These are phyloP conservation scores for Troides oblongomaculatus DNA, from an alignment of 2,888 invertebrate species.

Conservation along the genomic window DNA sequence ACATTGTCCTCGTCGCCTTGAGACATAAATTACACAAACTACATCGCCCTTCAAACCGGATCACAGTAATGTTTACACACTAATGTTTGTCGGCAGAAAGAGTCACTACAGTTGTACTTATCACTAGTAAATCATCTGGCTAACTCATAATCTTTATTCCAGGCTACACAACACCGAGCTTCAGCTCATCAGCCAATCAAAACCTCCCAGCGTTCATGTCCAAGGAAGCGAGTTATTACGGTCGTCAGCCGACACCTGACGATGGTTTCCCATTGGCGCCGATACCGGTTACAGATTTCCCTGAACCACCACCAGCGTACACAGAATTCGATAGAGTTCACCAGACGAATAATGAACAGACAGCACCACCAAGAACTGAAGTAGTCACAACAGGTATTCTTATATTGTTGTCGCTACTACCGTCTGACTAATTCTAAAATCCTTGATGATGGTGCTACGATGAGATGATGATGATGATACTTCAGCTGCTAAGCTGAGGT, in stretches of 20 bases:
- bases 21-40: too few relatives aligned
- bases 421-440: too few relatives aligned
- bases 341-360: constrained; percentile 6
- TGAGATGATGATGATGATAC: too few relatives aligned
- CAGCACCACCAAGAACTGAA: constrained; percentile 46
- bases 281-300: constrained; percentile 51
- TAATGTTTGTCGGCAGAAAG: too few relatives aligned
- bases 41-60: too few relatives aligned
- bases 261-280: constrained; percentile 46
- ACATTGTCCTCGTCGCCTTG: too few relatives aligned
- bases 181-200: constrained; percentile 7
- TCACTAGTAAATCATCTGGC: too few relatives aligned
- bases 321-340: constrained; percentile 42
- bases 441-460: too few relatives aligned
- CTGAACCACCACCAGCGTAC: constrained; percentile 64
- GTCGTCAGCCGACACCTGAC: constrained; percentile 36
- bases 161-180: constrained; percentile 31
- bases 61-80: too few relatives aligned
- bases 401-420: neutral
- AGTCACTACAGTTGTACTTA: too few relatives aligned
- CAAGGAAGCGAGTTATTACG: constrained; percentile 52
- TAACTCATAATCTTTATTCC: neutral
- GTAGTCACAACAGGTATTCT: constrained; percentile 39
- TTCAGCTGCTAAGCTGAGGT: too few relatives aligned
- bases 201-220: constrained; percentile 37